A percentile compares a stretch with the other conserved stretches of the same genome.
phyloP scores from a whole-genome alignment of 1,140 invertebrate genomes.

The Tetramorium simillimum region DNA sequence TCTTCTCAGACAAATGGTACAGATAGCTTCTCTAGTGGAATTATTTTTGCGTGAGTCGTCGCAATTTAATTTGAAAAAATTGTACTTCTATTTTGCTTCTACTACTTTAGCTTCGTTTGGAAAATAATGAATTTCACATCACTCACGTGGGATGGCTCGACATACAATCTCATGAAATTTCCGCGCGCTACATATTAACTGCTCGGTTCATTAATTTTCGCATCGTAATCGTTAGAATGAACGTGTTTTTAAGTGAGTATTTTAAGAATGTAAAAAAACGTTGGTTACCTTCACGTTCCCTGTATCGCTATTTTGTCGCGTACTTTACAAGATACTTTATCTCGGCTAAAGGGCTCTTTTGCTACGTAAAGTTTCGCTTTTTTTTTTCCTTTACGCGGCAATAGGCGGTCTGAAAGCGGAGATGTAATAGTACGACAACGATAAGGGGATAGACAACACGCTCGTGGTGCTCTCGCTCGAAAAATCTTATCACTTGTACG shows the following conservation, averaged over 20 bases:
- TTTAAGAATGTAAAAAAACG: neutral
- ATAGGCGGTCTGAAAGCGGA: constrained; percentile 42
- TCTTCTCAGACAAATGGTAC: neutral
- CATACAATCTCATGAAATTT: neutral
- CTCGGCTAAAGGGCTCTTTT: constrained; percentile 30
- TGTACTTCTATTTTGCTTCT: neutral
- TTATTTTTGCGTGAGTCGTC: neutral
- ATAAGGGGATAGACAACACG: constrained; percentile 22
- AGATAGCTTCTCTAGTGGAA: neutral
- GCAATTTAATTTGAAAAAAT: neutral
- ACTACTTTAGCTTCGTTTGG: neutral
- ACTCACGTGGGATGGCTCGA: neutral
- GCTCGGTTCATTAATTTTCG: neutral
- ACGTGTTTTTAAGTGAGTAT: neutral
- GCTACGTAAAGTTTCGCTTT: neutral
- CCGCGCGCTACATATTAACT: neutral
- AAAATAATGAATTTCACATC: neutral
- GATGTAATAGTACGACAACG: constrained; percentile 13
- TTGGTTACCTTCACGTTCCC: neutral
- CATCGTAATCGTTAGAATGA: neutral
- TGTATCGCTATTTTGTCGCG: constrained; percentile 3
- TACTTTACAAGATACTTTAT: constrained; percentile 9
- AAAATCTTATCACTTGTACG: constrained; percentile 53
- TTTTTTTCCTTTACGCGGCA: constrained; percentile 25
- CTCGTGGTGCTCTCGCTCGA: constrained; percentile 1